Percentiles rank a stretch among this genome's conserved stretches.
These are phyloP conservation scores for Sylvietta virens DNA, from an alignment of 2,113 vertebrate genomes.

Conservation along the genomic window DNA sequence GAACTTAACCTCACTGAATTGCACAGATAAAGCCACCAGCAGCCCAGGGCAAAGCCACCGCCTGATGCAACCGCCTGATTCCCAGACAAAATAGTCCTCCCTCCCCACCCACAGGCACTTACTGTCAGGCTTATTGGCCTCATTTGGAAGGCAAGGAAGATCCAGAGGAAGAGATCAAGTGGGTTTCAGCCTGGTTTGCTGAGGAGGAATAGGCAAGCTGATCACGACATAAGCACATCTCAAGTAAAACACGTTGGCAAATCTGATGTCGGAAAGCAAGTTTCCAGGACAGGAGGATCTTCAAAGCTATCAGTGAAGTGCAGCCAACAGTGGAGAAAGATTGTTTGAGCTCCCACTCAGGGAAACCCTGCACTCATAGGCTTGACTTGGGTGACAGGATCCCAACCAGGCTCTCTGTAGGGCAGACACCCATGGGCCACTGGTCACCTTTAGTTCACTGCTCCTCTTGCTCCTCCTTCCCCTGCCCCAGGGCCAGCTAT, in stretches of 20 bases:
- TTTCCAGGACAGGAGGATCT: neutral
- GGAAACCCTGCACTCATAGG: neutral
- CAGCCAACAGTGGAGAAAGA: neutral
- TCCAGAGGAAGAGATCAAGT: neutral
- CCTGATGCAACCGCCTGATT: neutral
- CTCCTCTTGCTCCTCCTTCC: neutral
- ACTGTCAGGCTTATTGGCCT: neutral
- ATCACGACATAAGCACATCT: neutral
- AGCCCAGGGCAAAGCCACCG: neutral
- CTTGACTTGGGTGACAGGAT: neutral
- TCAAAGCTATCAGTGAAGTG: neutral
- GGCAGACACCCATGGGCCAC: neutral
- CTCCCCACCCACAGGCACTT: neutral
- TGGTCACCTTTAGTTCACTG: neutral
- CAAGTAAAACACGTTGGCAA: neutral
- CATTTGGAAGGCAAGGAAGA: neutral
- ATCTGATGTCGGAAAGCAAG: neutral
- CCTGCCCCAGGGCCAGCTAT: neutral
- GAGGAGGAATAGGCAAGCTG: neutral
- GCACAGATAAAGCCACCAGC: neutral
- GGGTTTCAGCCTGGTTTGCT: neutral
- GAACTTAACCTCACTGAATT: constrained; percentile 17
- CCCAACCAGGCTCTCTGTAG: neutral
- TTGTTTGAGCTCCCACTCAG: neutral
- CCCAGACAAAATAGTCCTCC: neutral